Evolutionary conservation across 1,140 invertebrate species (phyloP).

Genomic region (Oreohelix idahoensis): DNA sequence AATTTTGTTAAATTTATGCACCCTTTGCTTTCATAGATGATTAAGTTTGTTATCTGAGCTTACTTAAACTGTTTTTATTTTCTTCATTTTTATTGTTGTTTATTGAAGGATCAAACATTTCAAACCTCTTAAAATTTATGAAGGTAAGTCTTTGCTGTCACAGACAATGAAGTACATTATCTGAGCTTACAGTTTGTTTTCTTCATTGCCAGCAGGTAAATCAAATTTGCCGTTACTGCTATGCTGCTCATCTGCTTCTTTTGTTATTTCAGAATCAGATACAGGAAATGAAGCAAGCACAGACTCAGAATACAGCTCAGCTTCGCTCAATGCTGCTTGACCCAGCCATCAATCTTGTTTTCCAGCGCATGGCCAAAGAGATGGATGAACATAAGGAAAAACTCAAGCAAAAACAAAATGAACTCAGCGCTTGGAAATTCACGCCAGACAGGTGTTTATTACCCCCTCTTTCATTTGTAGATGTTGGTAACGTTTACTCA

Average conservation of each 20-base stretch:
- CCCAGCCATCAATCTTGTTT: slow-evolving; percentile 94
- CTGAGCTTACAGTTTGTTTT: neutral
- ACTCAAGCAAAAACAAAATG: slow-evolving; percentile 97
- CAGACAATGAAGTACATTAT: too few relatives aligned
- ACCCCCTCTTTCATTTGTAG: slow-evolving; percentile 34
- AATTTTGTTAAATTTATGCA: too few relatives aligned
- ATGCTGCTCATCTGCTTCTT: slow-evolving; percentile 11
- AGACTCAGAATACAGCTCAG: slow-evolving; percentile 84
- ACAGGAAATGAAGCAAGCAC: slow-evolving; percentile 80
- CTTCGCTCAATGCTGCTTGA: slow-evolving; percentile 89
- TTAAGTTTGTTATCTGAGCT: too few relatives aligned
- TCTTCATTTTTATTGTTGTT: too few relatives aligned
- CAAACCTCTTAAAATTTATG: too few relatives aligned
- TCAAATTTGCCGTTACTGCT: neutral
- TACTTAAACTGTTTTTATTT: too few relatives aligned
- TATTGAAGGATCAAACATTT: too few relatives aligned
- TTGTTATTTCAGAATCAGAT: slow-evolving; percentile 84
- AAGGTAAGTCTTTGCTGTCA: too few relatives aligned
- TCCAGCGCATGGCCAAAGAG: slow-evolving; percentile 93
- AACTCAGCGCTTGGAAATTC: slow-evolving; percentile 98
- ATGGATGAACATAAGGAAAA: slow-evolving; percentile 89
- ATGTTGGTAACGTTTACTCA: slow-evolving; percentile 15
- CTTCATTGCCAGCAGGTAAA: neutral
- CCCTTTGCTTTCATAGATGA: too few relatives aligned
- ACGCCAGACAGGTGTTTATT: slow-evolving; percentile 90